phyloP scores from a whole-genome alignment of 2,113 vertebrate species.

The Neolamprologus sp. region DNA sequence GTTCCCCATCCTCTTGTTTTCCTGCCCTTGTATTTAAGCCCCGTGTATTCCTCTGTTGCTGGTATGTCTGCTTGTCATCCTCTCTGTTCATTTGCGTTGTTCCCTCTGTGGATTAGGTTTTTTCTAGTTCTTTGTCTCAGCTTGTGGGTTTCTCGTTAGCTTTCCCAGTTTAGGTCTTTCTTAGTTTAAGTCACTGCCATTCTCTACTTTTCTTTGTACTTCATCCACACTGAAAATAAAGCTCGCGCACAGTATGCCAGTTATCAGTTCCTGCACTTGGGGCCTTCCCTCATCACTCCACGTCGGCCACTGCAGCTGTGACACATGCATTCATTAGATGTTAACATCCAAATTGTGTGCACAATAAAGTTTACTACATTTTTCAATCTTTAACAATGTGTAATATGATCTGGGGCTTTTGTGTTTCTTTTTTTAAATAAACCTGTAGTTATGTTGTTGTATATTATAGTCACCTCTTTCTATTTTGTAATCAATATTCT shows the following conservation, averaged over 20 bases:
- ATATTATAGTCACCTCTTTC: background rate
- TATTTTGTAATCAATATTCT: background rate
- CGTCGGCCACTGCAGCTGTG: rapidly evolving
- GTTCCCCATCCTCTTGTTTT: background rate
- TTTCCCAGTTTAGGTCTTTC: background rate
- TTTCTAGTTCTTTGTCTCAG: background rate
- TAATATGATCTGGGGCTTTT: background rate
- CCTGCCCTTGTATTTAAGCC: background rate
- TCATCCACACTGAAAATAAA: background rate
- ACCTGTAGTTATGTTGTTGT: background rate
- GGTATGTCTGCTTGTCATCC: background rate
- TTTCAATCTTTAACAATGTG: background rate
- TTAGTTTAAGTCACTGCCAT: background rate
- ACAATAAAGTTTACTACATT: background rate
- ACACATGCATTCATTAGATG: background rate
- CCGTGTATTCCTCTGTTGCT: rapidly evolving
- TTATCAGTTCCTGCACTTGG: background rate
- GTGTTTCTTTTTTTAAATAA: background rate
- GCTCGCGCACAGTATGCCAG: rapidly evolving
- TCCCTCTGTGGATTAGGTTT: background rate
- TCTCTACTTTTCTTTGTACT: background rate
- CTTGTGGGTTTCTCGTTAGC: rapidly evolving
- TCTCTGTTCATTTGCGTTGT: rapidly evolving
- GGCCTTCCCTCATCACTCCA: background rate
- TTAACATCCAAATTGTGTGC: background rate